These are phyloP conservation scores for Talpa occidentalis DNA, from an alignment of 2,113 vertebrate genomes.

Conservation along the genomic window DNA sequence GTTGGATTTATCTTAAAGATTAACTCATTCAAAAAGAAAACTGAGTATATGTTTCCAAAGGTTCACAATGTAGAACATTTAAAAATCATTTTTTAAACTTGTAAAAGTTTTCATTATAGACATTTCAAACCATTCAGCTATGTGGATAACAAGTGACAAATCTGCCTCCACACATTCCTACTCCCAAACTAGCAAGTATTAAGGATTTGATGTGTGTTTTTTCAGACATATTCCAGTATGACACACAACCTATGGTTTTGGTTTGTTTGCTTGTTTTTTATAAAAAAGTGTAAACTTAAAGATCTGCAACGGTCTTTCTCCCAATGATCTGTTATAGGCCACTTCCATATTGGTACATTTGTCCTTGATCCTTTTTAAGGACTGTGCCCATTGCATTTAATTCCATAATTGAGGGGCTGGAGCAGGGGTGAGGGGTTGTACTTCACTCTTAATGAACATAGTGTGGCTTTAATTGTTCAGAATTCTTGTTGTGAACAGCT, in stretches of 20 bases:
- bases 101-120: slow-evolving; percentile 17
- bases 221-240: background rate
- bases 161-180: background rate
- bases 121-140: background rate
- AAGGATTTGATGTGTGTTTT: background rate
- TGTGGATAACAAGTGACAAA: background rate
- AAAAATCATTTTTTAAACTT: slow-evolving; percentile 19
- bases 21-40: background rate
- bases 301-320: background rate
- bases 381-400: background rate
- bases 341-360: background rate
- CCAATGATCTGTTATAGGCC: background rate
- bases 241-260: background rate
- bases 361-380: background rate
- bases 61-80: background rate
- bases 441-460: background rate
- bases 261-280: background rate
- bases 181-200: background rate
- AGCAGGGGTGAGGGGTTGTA: no score
- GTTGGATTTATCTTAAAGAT: background rate
- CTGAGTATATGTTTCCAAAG: background rate
- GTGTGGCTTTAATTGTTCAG: background rate
- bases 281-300: slow-evolving; percentile 18
- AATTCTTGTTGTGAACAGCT: background rate
- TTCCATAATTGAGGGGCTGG: no score